Evolutionary conservation across 2,888 invertebrate genomes (phyloP), one percentile per base, ranked within the genome.

Genomic region (Theretra japonica): DNA sequence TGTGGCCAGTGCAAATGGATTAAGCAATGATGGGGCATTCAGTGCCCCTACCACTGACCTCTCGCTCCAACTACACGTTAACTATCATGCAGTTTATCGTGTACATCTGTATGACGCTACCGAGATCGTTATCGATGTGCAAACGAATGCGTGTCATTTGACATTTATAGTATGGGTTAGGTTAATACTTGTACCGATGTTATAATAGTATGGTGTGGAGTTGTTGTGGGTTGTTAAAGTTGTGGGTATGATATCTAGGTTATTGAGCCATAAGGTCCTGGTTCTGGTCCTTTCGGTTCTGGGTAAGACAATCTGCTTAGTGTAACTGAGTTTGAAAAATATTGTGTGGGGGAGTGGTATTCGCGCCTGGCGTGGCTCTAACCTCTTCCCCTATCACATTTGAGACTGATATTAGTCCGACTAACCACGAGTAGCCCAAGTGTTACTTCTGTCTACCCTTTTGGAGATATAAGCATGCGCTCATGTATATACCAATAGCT

Each of bases 1-100:
- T 79, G 81, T 82, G 84, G 82, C 83, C 79, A 83, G 82, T 83
- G 86, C 84, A 88, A 90, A 89, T 88, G 88, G 88, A 90, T 90
- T 88, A 89, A 87, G 89, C 86, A 83, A 88, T 89, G 87, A 88
- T 86, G 84, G 84, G 81, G 77, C 80, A 80, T 80, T 82, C 80
- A 69, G 71, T 53, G 25, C 69, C 71, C 58, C 33, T 72, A 72
- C 72, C 21, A 72, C 6, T 50, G 30, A 60, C 68, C 30, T 25
- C 23, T 68, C 58, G 68, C 72, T 72, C 41, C 72, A 5, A 57
- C 30, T 48, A 30, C 21, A 30, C 25, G 30, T 70, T 28, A 33
- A 28, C n/a, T 48, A 28, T 50, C 5, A 25, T 25, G 15, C 15
- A 48, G n/a, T 41, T 25, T 41, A 21, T 19, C 4, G 25, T 50